A percentile compares a stretch with the other conserved stretches of the same genome.
phyloP scores from a whole-genome alignment of 2,888 invertebrate genomes.

The Ctena decussata region DNA sequence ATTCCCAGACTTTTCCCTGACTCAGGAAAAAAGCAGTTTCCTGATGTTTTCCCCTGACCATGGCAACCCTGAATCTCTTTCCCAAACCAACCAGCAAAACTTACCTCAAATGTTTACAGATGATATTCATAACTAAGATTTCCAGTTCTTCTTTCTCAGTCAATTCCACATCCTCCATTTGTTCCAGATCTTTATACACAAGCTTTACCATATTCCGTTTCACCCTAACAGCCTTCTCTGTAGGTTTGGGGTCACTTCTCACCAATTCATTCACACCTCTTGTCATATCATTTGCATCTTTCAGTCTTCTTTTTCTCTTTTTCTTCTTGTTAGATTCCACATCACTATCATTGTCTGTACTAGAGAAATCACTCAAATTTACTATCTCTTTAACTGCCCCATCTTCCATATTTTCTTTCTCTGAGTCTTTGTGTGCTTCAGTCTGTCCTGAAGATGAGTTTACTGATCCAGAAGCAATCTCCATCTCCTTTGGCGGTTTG shows the following conservation, averaged over 20 bases:
- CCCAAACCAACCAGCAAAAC: not conserved
- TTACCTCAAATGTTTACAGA: not conserved
- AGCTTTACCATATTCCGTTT: not conserved
- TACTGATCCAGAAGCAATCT: not conserved
- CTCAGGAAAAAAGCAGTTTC: too few species aligned
- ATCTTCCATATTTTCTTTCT: not conserved
- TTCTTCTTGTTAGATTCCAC: not conserved
- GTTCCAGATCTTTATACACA: not conserved
- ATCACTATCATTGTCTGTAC: not conserved
- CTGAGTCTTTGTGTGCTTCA: not conserved
- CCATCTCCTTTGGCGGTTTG: conserved; percentile 43
- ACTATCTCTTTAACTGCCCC: not conserved
- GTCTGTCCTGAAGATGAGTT: not conserved
- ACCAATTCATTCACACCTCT: too few species aligned
- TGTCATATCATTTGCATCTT: not conserved
- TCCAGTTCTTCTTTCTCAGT: conserved; percentile 56
- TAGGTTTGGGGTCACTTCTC: too few species aligned
- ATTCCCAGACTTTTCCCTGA: too few species aligned
- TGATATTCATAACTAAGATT: conserved; percentile 47
- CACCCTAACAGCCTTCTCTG: too few species aligned
- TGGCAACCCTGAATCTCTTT: too few species aligned
- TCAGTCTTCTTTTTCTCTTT: not conserved
- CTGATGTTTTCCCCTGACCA: too few species aligned
- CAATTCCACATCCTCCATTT: conserved; percentile 5
- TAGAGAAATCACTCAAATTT: not conserved